phyloP scores from a whole-genome alignment of 2,888 invertebrate species.

The Heliconius erato region DNA sequence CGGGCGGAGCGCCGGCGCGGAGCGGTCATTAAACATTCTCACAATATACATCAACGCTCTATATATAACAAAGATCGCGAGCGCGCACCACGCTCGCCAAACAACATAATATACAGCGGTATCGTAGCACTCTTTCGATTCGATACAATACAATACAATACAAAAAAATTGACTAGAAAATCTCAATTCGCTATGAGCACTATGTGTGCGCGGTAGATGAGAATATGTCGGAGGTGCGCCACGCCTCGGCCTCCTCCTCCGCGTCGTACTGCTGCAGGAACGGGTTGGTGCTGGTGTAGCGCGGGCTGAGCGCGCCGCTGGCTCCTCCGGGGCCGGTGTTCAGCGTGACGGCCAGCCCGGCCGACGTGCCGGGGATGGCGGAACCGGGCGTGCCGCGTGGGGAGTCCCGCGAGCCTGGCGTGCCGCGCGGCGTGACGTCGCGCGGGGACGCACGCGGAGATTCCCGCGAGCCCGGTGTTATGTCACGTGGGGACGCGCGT shows the following conservation, averaged over 20 bases:
- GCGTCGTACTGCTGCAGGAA: constrained; percentile 86
- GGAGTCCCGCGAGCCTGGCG: constrained; percentile 67
- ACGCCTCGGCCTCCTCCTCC: constrained; percentile 81
- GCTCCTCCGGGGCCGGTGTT: constrained; percentile 64
- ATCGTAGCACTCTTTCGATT: constrained; percentile 83
- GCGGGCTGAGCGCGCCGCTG: constrained; percentile 69
- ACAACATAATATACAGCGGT: constrained; percentile 84
- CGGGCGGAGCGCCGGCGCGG: constrained; percentile 73
- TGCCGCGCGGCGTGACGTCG: constrained; percentile 60
- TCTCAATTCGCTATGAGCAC: constrained; percentile 82
- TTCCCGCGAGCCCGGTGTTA: constrained; percentile 65
- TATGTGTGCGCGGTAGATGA: constrained; percentile 80
- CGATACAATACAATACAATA: constrained; percentile 64
- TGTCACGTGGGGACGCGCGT: constrained; percentile 57
- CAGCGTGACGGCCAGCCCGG: constrained; percentile 87
- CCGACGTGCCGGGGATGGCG: constrained; percentile 86
- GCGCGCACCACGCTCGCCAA: constrained; percentile 78
- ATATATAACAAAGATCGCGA: constrained; percentile 82
- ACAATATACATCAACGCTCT: constrained; percentile 84
- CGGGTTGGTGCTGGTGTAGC: constrained; percentile 86
- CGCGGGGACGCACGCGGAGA: constrained; percentile 62
- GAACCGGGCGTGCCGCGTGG: constrained; percentile 61
- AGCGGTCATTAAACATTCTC: constrained; percentile 79
- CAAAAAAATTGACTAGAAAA: constrained; percentile 84
- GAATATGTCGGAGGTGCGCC: constrained; percentile 81